phyloP scores from a whole-genome alignment of 2,113 vertebrate genomes.

The Chlorodrepanis virens region DNA sequence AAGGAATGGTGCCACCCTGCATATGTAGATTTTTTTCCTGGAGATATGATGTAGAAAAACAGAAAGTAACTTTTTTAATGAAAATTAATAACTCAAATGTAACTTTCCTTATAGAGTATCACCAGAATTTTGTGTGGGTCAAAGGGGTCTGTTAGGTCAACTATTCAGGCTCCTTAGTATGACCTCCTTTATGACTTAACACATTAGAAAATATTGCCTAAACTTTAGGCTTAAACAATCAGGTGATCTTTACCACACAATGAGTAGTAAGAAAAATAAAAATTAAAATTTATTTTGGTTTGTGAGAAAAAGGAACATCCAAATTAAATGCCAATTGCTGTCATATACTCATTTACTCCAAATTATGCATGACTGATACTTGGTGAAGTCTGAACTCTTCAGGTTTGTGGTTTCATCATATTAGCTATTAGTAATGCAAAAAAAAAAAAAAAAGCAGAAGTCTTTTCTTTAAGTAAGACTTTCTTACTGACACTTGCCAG shows the following conservation, averaged over 20 bases:
- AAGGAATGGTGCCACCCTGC: background rate
- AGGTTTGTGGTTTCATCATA: conserved; percentile 50
- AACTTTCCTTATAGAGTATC: background rate
- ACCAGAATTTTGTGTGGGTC: background rate
- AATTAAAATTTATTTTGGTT: conserved; percentile 34
- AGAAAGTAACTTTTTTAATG: background rate
- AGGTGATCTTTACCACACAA: background rate
- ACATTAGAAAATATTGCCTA: background rate
- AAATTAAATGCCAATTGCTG: background rate
- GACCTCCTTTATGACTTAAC: background rate
- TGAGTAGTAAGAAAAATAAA: background rate
- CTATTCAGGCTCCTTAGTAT: background rate
- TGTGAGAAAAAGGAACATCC: conserved; percentile 42
- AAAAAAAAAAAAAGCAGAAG: conserved; percentile 10
- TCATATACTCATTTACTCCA: background rate
- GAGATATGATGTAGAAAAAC: background rate
- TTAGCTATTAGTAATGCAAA: conserved; percentile 43
- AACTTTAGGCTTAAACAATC: background rate
- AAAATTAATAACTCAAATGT: background rate
- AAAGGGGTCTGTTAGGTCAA: background rate
- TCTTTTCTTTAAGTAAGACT: background rate
- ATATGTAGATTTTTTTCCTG: background rate
- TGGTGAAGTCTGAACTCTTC: background rate
- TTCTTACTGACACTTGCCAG: background rate
- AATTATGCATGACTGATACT: background rate